Base-by-base conservation (phyloP, 2,797 vertebrate genomes). In the Rhynchonycteris naso region DNA sequence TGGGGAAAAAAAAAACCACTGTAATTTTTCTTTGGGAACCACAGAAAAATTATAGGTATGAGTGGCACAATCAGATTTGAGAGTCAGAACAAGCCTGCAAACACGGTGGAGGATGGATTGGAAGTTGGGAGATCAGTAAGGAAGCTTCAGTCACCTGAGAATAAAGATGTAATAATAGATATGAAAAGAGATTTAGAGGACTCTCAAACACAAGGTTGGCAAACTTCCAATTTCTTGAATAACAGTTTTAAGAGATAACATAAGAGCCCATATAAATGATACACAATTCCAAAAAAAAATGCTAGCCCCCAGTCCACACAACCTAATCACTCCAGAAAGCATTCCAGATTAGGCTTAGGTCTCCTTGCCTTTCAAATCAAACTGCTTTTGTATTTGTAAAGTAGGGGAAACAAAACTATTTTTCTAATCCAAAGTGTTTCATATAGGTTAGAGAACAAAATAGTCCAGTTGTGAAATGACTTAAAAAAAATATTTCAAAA, bases 1-100 rank as follows among this genome's bases (percentile, higher is more conserved):
- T 21, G 35, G 43, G 43, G 43, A 7, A 43, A 14, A 56, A 83
- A 92, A 88, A 74, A 65, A n/a, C n/a, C 43, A 58, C 9, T 26
- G 52, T 56, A 63, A 88, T 71, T 79, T 84, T n/a, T 89, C 74
- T 86, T 93, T 80, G n/a, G 38, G 16, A 91, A 82, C 35, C 50
- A 89, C 28, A 84, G 33, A 66, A 19, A 65, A 2, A 50, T 69
- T 68, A 68, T 58, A 91, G 61, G n/a, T 58, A 7, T 35, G 28
- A 81, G 50, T 35, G 19, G 18, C 47, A 84, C 13, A 84, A 83
- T 74, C 63, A 93, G 33, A 92, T 68, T 15, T 82, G 61, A 28
- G 90, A 95, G 47, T 93, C 74, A 95, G 35, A 96, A 95, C 52
- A 88, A 86, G 47, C 24, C 68, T 85, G 13, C n/a, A 87, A 74